Evolutionary conservation across 2,113 vertebrate genomes (phyloP).

Genomic region (Notiomystis cincta): DNA sequence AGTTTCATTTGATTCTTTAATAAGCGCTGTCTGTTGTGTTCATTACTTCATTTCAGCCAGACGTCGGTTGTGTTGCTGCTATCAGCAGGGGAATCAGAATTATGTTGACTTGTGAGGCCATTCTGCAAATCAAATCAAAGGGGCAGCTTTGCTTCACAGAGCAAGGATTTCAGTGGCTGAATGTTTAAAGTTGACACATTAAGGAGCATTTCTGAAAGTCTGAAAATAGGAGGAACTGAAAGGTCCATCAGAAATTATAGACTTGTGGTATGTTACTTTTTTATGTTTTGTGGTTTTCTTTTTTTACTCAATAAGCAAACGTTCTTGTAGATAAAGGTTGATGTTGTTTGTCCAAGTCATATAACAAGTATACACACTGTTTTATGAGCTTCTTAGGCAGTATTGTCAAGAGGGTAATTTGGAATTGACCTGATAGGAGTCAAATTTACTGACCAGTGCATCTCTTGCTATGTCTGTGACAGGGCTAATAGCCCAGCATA

Average conservation of each 20-base stretch:
- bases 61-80: background rate
- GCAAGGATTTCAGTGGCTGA: background rate
- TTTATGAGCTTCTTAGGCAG: background rate
- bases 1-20: background rate
- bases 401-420: background rate
- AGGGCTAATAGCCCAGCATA: background rate
- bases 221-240: background rate
- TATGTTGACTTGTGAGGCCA: background rate
- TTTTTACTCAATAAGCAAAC: background rate
- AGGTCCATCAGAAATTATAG: background rate
- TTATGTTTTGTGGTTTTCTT: background rate
- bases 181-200: background rate
- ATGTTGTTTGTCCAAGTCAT: background rate
- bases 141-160: background rate
- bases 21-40: background rate
- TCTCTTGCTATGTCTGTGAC: background rate
- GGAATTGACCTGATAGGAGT: background rate
- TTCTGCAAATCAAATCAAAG: conserved; percentile 13
- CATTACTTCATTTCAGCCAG: background rate
- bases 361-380: background rate
- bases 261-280: background rate
- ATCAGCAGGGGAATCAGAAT: background rate
- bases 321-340: background rate
- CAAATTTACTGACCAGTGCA: background rate
- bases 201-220: background rate